A percentile compares a stretch with the other conserved stretches of the same genome.
phyloP scores from a whole-genome alignment of 2,888 invertebrate species.

The Polietes domitor region DNA sequence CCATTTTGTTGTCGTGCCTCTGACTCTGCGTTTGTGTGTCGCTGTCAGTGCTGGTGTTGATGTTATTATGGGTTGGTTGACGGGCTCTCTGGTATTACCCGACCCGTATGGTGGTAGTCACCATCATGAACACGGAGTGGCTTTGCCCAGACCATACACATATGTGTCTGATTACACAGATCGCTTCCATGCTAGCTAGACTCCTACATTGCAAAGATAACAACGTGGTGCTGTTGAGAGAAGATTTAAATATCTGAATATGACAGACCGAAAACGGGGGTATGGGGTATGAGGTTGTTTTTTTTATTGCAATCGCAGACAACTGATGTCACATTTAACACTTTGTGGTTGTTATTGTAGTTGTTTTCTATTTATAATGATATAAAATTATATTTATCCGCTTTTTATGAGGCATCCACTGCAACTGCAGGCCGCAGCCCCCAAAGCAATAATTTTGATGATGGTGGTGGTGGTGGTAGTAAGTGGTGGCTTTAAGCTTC shows the following conservation, averaged over 20 bases:
- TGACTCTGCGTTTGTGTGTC: neutral
- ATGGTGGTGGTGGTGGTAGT: neutral
- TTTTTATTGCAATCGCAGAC: slow-evolving; percentile 35
- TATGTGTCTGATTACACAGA: slow-evolving; percentile 9
- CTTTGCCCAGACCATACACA: neutral
- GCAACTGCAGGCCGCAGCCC: slow-evolving; percentile 1
- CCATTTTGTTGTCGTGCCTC: slow-evolving; percentile 18
- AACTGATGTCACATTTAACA: slow-evolving; percentile 61
- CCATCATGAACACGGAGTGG: neutral
- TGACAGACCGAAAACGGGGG: neutral
- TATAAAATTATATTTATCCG: slow-evolving; percentile 58
- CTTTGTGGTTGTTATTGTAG: slow-evolving; percentile 8
- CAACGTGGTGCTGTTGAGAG: neutral
- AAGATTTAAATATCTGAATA: slow-evolving; percentile 11
- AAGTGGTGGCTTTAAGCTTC: neutral
- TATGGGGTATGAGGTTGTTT: too few relatives aligned
- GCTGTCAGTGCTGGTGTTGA: slow-evolving; percentile 6
- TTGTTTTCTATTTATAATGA: slow-evolving; percentile 34
- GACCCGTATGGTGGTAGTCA: neutral
- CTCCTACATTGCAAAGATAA: neutral
- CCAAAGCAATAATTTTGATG: neutral
- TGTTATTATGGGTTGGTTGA: neutral
- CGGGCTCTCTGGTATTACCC: neutral
- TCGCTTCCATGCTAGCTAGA: neutral
- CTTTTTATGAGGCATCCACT: slow-evolving; percentile 23